Base-by-base conservation (phyloP, 2,113 vertebrate species). In the Halichoeres trimaculatus region DNA sequence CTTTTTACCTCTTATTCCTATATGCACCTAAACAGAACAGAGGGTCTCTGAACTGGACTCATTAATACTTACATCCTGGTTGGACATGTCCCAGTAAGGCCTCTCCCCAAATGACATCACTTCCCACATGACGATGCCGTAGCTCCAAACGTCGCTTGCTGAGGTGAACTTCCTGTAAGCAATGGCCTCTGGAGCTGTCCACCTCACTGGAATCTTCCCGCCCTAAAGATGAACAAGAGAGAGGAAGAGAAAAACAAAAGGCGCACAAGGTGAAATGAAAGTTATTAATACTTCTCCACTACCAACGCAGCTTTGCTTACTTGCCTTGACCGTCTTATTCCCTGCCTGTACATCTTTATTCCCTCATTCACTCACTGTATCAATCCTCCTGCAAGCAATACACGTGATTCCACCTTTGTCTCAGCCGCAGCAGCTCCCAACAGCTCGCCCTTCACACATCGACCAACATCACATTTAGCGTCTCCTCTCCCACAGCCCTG, bases 21-120 rank as follows among this genome's bases (percentile, higher is more conserved):
- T n/a, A n/a, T n/a, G n/a, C n/a, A n/a, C n/a, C n/a, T n/a, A n/a
- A n/a, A n/a, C n/a, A n/a, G n/a, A n/a, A n/a, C n/a, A n/a, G n/a
- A n/a, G n/a, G n/a, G n/a, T n/a, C 72, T 36, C 47, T 20, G 2
- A 50, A 47, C 2, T 16, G 20, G 43, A 40, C 1, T 30, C 4
- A 9, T 19, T 1, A 54, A 50, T 22, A 94, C 94, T 93, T 67
- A 94, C 94, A 69, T 95, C 94, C 86, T 95, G 94, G 85, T 95
- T 95, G 84, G 91, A 93, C 94, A 95, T 95, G 88, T 95, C 94
- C 94, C 94, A 95, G 83, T 95, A 95, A 8, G 94, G 94, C 65
- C 94, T 84, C 82, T 95, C 94, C 52, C 94, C 94, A 38, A 94
- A 94, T 3, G 94, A 94, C 94, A 95, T 95, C 76, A 95, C 94